Base-by-base conservation (phyloP, 92 coral and sea anemone genomes). In the Plumapathes pennacea region DNA sequence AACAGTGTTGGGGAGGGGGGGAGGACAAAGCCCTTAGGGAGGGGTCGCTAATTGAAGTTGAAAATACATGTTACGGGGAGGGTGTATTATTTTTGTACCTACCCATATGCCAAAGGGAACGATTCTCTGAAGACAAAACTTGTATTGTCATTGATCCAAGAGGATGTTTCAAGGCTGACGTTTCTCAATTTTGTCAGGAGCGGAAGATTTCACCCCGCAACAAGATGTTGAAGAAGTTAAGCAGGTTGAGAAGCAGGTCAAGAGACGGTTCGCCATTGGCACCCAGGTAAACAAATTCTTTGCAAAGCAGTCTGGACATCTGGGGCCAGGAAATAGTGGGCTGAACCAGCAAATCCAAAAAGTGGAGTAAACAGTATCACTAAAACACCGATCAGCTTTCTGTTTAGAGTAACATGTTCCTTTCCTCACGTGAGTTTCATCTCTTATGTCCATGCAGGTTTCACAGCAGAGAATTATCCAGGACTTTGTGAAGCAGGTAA, bases 381-480 rank as follows among this genome's bases (percentile, higher is more conserved):
- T n/a, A n/a, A n/a, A n/a, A n/a, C n/a, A n/a, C n/a, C n/a, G n/a
- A n/a, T n/a, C n/a, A n/a, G n/a, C n/a, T n/a, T n/a, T n/a, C n/a
- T n/a, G n/a, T n/a, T n/a, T n/a, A n/a, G n/a, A n/a, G n/a, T n/a
- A n/a, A n/a, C n/a, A n/a, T n/a, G n/a, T n/a, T n/a, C n/a, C 41
- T 13, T 54, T 60, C 18, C 10, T 22, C 5, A 7, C 5, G 11
- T n/a, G 28, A 15, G 65, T 37, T 23, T 1, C 5, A 42, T 42
- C n/a, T 12, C 31, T 5, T 37, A 49, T 49, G 26, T 49, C 55
- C n/a, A n/a, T n/a, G n/a, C n/a, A 91, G 97, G 96, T 92, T 38
- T 92, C 98, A 17, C 96, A 92, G 46, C 96, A 88, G 56, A 83
- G 98, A 64, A 92, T 92, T 29, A 85, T 88, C 33, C 94, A 86